Evolutionary conservation across 2,888 invertebrate species (phyloP), one percentile per base, ranked within the genome.

Genomic region (Polyommatus icarus): DNA sequence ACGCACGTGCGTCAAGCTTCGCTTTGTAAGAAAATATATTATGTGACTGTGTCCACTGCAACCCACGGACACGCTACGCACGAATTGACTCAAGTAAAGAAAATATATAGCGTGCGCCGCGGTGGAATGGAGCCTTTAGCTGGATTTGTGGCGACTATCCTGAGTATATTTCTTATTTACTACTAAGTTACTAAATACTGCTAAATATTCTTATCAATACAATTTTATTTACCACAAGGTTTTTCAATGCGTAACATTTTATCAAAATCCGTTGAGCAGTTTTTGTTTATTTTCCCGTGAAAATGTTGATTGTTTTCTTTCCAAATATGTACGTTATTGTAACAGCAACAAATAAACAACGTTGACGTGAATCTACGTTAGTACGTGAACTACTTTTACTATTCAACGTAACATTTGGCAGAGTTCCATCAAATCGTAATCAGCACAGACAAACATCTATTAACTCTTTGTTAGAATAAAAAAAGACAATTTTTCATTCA

Each of bases 321-420:
- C 3, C 24, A 67, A 18, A 15, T 3, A 67, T 18, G 67, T 29
- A 67, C 29, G 67, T 29, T 67, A 67, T 18, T 29, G 67, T 67
- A 29, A 61, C 24, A 24, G 61, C 61, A 61, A 32, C 29, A 67
- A 67, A 67, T 67, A 67, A 67, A 61, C 24, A 29, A 67, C 67
- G 67, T 67, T 67, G 29, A 32, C 67, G 29, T 67, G 67, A 67
- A 67, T 67, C 67, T 67, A 67, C 61, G 61, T 61, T 61, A 3
- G 24, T 59, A 57, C 59, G 61, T 12, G 61, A 29, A 61, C 29
- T 29, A 67, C 67, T 67, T 61, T 24, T 67, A 67, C 67, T 15
- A 67, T 67, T 67, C 32, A 67, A 67, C 67, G 67, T 67, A 67
- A 67, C 67, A 67, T 29, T 67, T 67, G 67, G 29, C 67, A 15